A percentile compares a stretch with the other conserved stretches of the same genome.
Conservation (phyloP, 2,113 vertebrate genomes). For the Egretta garzetta region DNA sequence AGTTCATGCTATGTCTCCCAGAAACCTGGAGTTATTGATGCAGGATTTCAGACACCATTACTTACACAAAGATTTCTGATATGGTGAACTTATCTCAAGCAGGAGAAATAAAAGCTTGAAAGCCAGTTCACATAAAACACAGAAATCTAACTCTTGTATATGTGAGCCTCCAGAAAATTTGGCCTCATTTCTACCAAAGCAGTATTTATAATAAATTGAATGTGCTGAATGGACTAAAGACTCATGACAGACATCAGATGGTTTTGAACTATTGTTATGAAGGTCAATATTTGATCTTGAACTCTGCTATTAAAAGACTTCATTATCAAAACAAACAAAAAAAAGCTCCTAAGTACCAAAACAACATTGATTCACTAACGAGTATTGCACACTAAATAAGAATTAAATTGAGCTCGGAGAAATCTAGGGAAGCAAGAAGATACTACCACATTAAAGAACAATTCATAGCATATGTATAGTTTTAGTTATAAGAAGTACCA, state of each 20-base stretch:
- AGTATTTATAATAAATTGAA: not conserved
- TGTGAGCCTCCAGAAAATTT: not conserved
- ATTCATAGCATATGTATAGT: not conserved
- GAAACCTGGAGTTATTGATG: not conserved
- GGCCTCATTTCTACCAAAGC: not conserved
- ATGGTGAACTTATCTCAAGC: not conserved
- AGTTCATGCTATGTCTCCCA: not conserved
- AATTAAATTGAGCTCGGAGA: not conserved
- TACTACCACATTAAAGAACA: not conserved
- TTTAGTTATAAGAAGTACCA: not conserved
- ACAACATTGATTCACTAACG: not conserved
- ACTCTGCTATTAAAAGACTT: not conserved
- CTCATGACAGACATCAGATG: not conserved
- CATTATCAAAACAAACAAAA: not conserved
- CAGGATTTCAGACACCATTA: not conserved
- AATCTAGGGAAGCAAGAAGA: not conserved
- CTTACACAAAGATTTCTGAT: not conserved
- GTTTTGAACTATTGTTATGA: not conserved
- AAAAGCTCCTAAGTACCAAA: not conserved
- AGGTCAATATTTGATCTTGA: not conserved
- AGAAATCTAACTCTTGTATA: not conserved
- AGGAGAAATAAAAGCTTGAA: not conserved
- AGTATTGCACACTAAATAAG: not conserved
- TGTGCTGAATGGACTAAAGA: not conserved
- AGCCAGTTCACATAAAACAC: not conserved